Conservation (phyloP, 2,797 vertebrate species). For the Sebastes matsubarae region DNA sequence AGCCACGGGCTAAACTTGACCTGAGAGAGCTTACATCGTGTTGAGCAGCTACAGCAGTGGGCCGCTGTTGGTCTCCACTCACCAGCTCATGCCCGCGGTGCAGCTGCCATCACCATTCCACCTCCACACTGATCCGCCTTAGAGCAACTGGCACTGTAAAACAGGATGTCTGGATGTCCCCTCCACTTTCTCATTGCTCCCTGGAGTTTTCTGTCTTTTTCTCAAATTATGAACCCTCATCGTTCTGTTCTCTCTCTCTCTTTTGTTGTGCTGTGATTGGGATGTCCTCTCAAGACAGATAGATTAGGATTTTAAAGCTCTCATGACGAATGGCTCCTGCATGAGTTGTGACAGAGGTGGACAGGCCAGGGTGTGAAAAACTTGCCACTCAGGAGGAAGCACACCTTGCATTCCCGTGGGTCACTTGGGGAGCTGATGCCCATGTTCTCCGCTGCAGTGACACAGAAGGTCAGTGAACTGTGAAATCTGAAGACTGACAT, state of each 20-base stretch:
- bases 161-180: constrained; percentile 20
- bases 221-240: not conserved
- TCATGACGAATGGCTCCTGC: constrained; percentile 20
- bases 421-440: constrained; percentile 30
- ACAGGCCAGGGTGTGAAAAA: constrained; percentile 7
- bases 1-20: constrained; percentile 23
- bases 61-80: constrained; percentile 29
- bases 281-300: not conserved
- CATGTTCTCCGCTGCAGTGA: constrained; percentile 32
- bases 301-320: not conserved
- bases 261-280: not conserved
- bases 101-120: constrained; percentile 48
- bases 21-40: not conserved
- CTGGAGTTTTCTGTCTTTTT: not conserved
- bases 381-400: not conserved
- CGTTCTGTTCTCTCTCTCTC: not conserved
- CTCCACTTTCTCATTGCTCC: not conserved
- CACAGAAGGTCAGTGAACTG: constrained; percentile 57
- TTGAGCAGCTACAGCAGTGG: constrained; percentile 2
- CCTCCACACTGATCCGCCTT: constrained; percentile 38
- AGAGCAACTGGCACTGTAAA: constrained; percentile 38
- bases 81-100: constrained; percentile 31
- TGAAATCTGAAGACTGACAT: constrained; percentile 48
- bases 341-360: constrained; percentile 4
- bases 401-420: constrained; percentile 16